phyloP scores from a whole-genome alignment of 2,113 vertebrate genomes.

The Kobus ellipsiprymnus region DNA sequence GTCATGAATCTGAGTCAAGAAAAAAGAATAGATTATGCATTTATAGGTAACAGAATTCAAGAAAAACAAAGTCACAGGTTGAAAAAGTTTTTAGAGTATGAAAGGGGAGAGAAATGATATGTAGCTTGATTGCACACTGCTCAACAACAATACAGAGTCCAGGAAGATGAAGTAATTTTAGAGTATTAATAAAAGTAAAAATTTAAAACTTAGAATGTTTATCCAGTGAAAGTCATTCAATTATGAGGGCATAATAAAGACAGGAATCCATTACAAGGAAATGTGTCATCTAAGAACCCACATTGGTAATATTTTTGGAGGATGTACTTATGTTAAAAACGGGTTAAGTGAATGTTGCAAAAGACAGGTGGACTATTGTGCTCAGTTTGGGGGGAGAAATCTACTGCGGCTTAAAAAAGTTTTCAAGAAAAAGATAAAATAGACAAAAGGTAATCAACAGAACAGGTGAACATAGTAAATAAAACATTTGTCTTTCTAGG shows the following conservation, averaged over 20 bases:
- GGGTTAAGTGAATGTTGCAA: background rate
- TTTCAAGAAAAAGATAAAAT: background rate
- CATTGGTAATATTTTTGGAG: background rate
- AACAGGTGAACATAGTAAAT: background rate
- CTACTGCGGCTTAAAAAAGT: background rate
- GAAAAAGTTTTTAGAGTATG: background rate
- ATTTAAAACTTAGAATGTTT: background rate
- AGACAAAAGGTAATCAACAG: background rate
- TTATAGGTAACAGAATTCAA: background rate
- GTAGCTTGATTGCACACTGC: background rate
- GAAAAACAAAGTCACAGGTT: background rate
- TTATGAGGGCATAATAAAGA: background rate
- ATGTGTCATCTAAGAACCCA: background rate
- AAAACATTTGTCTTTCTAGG: background rate
- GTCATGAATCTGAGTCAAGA: background rate
- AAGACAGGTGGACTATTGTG: background rate
- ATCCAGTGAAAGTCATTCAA: background rate
- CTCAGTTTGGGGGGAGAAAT: background rate
- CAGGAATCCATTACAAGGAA: background rate
- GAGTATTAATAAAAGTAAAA: background rate
- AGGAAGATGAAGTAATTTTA: background rate
- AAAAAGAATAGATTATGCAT: background rate
- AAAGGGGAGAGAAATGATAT: background rate
- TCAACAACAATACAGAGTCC: background rate
- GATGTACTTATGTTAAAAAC: background rate